Percentiles rank a stretch among this genome's conserved stretches.
phyloP scores from a whole-genome alignment of 30 jellyfish, hydroid and myxozoan genomes.

The Sanderia malayensis region DNA sequence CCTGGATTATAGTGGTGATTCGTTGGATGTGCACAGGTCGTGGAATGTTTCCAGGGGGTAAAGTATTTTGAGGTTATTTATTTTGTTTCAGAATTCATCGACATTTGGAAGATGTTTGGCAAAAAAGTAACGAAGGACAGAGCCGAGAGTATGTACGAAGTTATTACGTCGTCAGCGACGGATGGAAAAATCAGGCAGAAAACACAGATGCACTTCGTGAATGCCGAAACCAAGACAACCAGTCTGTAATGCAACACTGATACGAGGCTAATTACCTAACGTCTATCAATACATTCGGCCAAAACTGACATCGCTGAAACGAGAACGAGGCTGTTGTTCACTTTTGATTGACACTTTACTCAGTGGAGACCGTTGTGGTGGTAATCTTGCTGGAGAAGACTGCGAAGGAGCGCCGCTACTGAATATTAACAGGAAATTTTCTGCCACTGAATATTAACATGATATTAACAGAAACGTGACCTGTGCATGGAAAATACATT shows the following conservation, averaged over 20 bases:
- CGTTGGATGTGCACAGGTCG: background rate
- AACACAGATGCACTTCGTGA: background rate
- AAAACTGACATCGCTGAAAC: background rate
- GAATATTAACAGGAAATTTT: background rate
- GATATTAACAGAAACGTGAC: too few relatives aligned
- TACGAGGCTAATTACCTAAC: background rate
- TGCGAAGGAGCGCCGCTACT: background rate
- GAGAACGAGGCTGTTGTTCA: too few relatives aligned
- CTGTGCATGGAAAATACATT: too few relatives aligned
- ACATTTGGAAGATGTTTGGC: conserved; percentile 48
- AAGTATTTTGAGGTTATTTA: background rate
- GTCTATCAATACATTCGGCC: background rate
- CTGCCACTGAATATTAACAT: too few relatives aligned
- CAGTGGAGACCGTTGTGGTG: background rate
- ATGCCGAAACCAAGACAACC: conserved; percentile 49
- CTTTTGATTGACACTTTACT: background rate
- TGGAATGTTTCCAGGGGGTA: background rate
- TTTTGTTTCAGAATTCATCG: conserved; percentile 32
- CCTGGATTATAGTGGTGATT: background rate
- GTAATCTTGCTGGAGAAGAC: background rate
- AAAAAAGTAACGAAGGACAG: conserved; percentile 49
- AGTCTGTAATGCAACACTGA: background rate
- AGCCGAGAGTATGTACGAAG: conserved; percentile 53
- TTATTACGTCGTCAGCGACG: conserved; percentile 26
- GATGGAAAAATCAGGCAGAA: conserved; percentile 47